Evolutionary conservation across 2,113 vertebrate species (phyloP), one percentile per base, ranked within the genome.

Genomic region (Muntiacus reevesi): DNA sequence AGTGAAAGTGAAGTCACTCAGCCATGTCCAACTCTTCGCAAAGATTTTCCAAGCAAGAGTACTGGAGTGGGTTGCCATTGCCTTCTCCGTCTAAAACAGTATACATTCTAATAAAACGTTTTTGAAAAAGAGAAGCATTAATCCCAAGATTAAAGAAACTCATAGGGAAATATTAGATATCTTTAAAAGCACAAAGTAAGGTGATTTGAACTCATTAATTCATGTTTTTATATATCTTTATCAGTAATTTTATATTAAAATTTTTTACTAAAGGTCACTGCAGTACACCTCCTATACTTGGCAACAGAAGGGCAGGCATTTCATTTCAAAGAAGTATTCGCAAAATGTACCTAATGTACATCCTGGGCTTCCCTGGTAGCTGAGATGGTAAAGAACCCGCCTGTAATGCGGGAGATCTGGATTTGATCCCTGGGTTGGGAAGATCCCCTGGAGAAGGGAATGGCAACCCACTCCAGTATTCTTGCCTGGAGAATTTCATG

Each of bases 231-330:
- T 33, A 3, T 43, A 71, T 14, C 62, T 33, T 2, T 55, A 23
- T 23, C 36, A 89, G 60, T 91, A 67, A 89, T 54, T 95, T 94
- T 84, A 91, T 76, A 89, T 17, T 36, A 60, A 85, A 93, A 92
- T 21, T 40, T 33, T 33, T 59, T 59, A 30, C 36, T 43, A 60
- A 54, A 76, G 45, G 40, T 78, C n/a, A 45, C 3, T 64, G 23
- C 36, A 89, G 30, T 52, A 23, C 13, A 57, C 60, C 10, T 85
- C n/a, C 62, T 45, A 43, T 2, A 27, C 87, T 30, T 60, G 17
- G 7, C 12, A 94, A 93, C 57, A 64, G 50, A 94, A 92, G 6
- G 43, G 52, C 8, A 76, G n/a, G 43, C 55, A 79, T 27, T 54
- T 93, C 33, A 54, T 47, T 71, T 82, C 50, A 74, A 88, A 94